These are phyloP conservation scores for Phrynosoma platyrhinos DNA, from an alignment of 2,113 vertebrate species.

Conservation along the genomic window DNA sequence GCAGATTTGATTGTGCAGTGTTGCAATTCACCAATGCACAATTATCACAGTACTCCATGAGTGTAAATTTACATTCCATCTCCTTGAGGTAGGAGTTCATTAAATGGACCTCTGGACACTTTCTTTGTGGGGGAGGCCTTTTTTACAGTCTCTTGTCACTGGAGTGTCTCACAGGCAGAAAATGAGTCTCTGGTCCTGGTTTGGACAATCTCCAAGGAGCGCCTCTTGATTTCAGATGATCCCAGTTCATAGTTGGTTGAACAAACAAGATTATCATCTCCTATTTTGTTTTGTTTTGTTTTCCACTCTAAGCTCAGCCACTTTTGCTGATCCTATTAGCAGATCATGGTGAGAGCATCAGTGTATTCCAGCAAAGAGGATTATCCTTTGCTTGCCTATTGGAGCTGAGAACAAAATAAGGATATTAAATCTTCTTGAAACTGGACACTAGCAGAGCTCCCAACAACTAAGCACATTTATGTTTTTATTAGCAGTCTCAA, in stretches of 20 bases:
- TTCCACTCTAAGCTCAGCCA: slow-evolving; percentile 59
- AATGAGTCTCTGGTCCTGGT: not conserved
- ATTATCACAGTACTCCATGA: too few relatives aligned
- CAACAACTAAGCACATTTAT: slow-evolving; percentile 42
- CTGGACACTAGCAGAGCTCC: not conserved
- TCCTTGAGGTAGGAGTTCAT: too few relatives aligned
- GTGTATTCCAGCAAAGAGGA: slow-evolving; percentile 59
- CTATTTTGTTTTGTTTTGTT: not conserved
- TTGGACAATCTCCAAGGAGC: not conserved
- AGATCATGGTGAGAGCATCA: slow-evolving; percentile 24
- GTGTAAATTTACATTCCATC: too few relatives aligned
- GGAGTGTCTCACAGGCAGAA: too few relatives aligned
- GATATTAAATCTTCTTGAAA: slow-evolving; percentile 64
- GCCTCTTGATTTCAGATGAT: slow-evolving; percentile 64
- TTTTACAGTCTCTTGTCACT: too few relatives aligned
- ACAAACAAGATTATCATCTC: slow-evolving; percentile 75
- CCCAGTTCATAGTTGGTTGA: slow-evolving; percentile 54
- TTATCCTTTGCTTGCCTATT: slow-evolving; percentile 59
- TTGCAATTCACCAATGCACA: too few relatives aligned
- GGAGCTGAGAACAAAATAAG: slow-evolving; percentile 59
- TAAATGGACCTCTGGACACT: too few relatives aligned
- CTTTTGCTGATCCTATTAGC: slow-evolving; percentile 61
- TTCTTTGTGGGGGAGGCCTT: too few relatives aligned
- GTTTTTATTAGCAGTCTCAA: slow-evolving; percentile 46
- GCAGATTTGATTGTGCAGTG: too few relatives aligned